Base-by-base conservation (phyloP, 1,140 invertebrate genomes). In the Trachymyrmex septentrionalis region DNA sequence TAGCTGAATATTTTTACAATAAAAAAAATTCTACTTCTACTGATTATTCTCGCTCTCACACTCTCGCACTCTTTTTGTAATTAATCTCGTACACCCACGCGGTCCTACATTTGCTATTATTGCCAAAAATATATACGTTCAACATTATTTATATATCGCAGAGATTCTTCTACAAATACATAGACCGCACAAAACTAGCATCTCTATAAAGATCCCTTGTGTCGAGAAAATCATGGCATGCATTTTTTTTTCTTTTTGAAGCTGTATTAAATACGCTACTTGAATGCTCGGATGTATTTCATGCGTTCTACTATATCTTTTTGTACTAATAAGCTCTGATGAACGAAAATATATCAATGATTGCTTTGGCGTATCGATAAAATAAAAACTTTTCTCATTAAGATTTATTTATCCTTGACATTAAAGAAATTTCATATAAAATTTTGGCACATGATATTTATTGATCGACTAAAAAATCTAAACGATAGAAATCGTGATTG, bases 1-100 rank as follows among this genome's bases (percentile, higher is more conserved):
- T 94, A 95, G 94, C 93, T 94, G 95, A 95, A 94, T 95, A 95
- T 95, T 93, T 94, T 91, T 86, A 91, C 90, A 93, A 88, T 88
- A 91, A 91, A 91, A 91, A 82, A 91, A 85, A 73, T 86, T 91
- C 91, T 92, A 90, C 86, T 73, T 91, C 87, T 92, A 88, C 59
- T 86, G 75, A 85, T 80, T 87, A 78, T 71, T 84, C 63, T 89
- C 85, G 30, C 72, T 64, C 67, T 75, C 67, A 61, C 73, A 50
- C 61, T 75, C 75, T 82, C 78, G 27, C 76, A 61, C 50, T 88
- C 86, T 63, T 55, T 57, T 55, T 61, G 53, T 19, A 82, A n/a
- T 80, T 80, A 78, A 78, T 80, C 64, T 66, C n/a, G 57, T 78
- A 85, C 89, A 89, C 72, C 30, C 87, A 86, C 69, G 71, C 82